Conservation (phyloP, 2,888 invertebrate species). For the Mythimna loreyi region DNA sequence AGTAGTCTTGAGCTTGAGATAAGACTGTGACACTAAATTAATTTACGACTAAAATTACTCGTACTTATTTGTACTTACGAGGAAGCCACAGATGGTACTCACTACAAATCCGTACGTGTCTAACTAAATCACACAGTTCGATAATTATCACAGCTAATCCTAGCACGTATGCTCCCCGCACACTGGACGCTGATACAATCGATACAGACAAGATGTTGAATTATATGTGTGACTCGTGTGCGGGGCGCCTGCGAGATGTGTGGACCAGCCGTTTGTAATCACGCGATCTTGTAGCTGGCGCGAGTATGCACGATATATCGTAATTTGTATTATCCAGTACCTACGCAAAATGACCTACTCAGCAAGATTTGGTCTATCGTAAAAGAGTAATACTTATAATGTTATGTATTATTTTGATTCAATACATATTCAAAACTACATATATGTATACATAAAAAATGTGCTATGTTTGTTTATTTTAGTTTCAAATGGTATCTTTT, state of each 20-base stretch:
- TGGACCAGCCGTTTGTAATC: conserved; percentile 20
- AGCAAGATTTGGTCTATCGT: background rate
- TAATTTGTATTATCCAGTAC: conserved; percentile 4
- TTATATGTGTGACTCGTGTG: conserved; percentile 4
- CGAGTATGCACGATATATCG: conserved; percentile 1
- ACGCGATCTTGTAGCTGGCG: conserved; percentile 3
- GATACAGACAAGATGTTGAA: background rate
- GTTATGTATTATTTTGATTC: too few species aligned
- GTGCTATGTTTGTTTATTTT: too few species aligned
- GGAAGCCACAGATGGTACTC: background rate
- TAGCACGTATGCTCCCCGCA: conserved; percentile 27
- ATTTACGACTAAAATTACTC: too few species aligned
- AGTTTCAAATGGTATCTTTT: too few species aligned
- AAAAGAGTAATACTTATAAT: too few species aligned
- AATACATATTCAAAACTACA: too few species aligned
- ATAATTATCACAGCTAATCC: conserved; percentile 39
- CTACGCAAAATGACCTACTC: background rate
- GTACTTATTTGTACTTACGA: background rate
- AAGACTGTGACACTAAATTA: too few species aligned
- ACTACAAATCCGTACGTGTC: background rate
- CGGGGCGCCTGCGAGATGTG: background rate
- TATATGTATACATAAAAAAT: too few species aligned
- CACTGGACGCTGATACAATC: conserved; percentile 17
- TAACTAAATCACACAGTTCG: conserved; percentile 16
- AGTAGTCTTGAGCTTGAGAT: too few species aligned